A percentile compares a stretch with the other conserved stretches of the same genome.
Evolutionary conservation across 2,113 vertebrate genomes (phyloP).

Genomic region (Notothenia coriiceps): DNA sequence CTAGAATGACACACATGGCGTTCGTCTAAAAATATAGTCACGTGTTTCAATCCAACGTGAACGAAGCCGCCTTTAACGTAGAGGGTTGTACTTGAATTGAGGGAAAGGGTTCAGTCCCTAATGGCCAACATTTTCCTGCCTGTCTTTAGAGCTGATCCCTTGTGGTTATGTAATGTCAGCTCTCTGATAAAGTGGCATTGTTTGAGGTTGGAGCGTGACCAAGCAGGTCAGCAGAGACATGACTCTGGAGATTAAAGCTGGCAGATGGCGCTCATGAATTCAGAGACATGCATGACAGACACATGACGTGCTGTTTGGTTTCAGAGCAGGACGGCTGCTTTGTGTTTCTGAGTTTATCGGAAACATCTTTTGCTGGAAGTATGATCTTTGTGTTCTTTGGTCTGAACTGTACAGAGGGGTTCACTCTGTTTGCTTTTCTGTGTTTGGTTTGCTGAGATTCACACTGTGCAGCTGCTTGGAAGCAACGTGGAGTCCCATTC

Average conservation of each 20-base stretch:
- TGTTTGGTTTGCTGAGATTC: background rate
- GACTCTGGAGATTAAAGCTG: slow-evolving; percentile 57
- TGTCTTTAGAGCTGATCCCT: background rate
- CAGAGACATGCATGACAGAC: slow-evolving; percentile 31
- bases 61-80: background rate
- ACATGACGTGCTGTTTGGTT: slow-evolving; percentile 47
- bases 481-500: too few species aligned
- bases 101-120: background rate
- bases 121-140: background rate
- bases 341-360: background rate
- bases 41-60: background rate
- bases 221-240: slow-evolving; percentile 52
- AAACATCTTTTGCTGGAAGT: background rate
- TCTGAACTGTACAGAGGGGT: background rate
- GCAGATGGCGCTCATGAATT: slow-evolving; percentile 1
- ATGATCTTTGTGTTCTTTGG: background rate
- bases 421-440: too few species aligned
- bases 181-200: slow-evolving; percentile 39
- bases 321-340: slow-evolving; percentile 1
- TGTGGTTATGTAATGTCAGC: slow-evolving; percentile 14
- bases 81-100: too few species aligned
- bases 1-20: slow-evolving; percentile 9
- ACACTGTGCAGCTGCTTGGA: background rate
- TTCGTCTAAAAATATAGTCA: slow-evolving; percentile 27
- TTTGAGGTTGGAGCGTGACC: slow-evolving; percentile 30